These are phyloP conservation scores for Desmophyllum pertusum DNA, from an alignment of 92 coral and sea anemone genomes.

Conservation along the genomic window DNA sequence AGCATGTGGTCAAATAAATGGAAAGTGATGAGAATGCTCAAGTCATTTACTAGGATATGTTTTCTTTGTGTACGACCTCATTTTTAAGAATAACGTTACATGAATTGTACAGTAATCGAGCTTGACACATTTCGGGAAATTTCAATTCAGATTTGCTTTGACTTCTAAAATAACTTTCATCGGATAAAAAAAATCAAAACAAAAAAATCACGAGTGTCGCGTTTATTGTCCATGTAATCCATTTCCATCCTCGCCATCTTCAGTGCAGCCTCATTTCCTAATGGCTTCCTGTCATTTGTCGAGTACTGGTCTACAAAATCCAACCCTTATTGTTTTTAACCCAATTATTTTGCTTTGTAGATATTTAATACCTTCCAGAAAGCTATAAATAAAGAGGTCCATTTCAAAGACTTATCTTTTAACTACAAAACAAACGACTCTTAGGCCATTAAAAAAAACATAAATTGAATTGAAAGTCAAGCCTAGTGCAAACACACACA, in stretches of 20 bases:
- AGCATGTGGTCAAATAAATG: neutral
- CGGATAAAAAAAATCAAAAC: neutral
- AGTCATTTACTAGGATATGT: neutral
- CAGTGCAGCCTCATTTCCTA: neutral
- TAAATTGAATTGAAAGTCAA: neutral
- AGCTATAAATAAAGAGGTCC: neutral
- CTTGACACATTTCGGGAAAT: neutral
- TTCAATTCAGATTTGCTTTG: neutral
- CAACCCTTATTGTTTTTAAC: neutral
- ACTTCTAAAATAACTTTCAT: neutral
- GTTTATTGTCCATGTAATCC: too few relatives aligned
- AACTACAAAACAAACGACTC: constrained; percentile 1
- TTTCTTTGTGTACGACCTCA: neutral
- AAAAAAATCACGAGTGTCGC: too few relatives aligned
- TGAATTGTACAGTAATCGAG: too few relatives aligned
- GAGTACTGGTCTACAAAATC: neutral
- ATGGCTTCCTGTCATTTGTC: neutral
- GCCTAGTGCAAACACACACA: neutral
- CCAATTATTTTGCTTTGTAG: neutral
- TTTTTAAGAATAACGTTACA: neutral
- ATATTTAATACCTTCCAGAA: neutral
- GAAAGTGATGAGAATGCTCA: neutral
- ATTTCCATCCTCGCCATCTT: neutral
- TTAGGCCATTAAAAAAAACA: neutral
- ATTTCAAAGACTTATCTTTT: neutral